Evolutionary conservation across 2,113 vertebrate species (phyloP).

Genomic region (Spizaetus ornatus): DNA sequence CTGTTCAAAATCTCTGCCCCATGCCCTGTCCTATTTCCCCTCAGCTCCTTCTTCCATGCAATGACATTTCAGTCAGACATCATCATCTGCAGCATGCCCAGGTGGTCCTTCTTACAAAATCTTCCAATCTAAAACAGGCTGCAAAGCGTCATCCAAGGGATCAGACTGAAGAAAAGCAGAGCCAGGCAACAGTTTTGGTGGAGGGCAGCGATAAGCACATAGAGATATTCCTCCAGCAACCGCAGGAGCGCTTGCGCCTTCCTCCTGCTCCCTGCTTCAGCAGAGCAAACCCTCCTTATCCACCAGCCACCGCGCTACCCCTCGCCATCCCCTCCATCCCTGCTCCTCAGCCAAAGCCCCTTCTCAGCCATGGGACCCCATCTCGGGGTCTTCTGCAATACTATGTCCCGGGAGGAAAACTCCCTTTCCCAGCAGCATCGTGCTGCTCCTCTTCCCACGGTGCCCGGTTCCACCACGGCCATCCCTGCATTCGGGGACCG

Average conservation of each 20-base stretch:
- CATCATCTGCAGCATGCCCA: neutral
- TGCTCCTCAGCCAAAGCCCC: neutral
- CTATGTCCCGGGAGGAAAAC: neutral
- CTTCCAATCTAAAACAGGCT: neutral
- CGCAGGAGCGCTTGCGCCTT: neutral
- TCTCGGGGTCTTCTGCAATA: neutral
- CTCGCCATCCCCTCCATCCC: neutral
- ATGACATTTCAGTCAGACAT: neutral
- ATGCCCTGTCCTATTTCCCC: neutral
- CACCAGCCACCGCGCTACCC: neutral
- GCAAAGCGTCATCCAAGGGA: neutral
- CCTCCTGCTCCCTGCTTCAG: neutral
- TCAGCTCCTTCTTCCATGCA: neutral
- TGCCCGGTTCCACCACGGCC: fast-evolving
- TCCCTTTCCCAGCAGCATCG: neutral
- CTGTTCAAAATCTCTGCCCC: neutral
- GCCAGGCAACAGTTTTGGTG: neutral
- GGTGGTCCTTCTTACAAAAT: neutral
- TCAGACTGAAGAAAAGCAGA: neutral
- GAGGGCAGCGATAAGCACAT: neutral
- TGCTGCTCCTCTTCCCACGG: neutral
- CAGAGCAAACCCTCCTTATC: too few relatives aligned
- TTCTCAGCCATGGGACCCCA: neutral
- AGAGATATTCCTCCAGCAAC: neutral
- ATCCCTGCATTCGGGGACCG: fast-evolving